Evolutionary conservation across 2,113 vertebrate species (phyloP).

Genomic region (Tachysurus vachellii): DNA sequence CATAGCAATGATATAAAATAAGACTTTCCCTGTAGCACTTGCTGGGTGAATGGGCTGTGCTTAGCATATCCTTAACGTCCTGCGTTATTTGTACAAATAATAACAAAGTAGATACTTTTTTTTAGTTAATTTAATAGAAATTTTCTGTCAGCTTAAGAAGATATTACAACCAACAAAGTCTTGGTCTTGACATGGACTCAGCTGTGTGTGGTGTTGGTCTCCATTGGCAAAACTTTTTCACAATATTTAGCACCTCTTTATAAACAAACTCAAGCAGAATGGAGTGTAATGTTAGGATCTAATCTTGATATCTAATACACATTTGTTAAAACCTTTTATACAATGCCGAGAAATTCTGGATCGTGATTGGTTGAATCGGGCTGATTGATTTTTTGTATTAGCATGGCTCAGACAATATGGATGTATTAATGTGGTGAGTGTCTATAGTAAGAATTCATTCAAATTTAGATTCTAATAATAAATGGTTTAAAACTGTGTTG

Average conservation of each 20-base stretch:
- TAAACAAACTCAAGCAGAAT: background rate
- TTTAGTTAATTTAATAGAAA: background rate
- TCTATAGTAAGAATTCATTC: background rate
- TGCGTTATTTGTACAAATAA: background rate
- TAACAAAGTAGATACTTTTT: background rate
- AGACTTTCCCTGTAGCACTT: background rate
- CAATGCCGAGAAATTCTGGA: background rate
- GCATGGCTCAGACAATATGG: background rate
- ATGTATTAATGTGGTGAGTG: background rate
- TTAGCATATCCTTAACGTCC: background rate
- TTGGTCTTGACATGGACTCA: background rate
- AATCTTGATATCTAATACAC: background rate
- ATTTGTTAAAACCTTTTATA: background rate
- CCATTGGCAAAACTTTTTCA: background rate
- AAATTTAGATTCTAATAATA: background rate
- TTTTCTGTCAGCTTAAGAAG: background rate
- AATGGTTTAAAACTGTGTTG: background rate
- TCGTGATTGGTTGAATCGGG: background rate
- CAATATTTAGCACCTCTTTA: background rate
- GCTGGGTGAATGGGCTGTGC: background rate
- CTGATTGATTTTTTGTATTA: background rate
- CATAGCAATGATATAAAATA: background rate
- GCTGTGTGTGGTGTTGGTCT: background rate
- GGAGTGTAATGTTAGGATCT: background rate
- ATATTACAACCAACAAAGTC: background rate